Base-by-base conservation (phyloP, 2,113 vertebrate genomes). In the Callithrix jacchus region DNA sequence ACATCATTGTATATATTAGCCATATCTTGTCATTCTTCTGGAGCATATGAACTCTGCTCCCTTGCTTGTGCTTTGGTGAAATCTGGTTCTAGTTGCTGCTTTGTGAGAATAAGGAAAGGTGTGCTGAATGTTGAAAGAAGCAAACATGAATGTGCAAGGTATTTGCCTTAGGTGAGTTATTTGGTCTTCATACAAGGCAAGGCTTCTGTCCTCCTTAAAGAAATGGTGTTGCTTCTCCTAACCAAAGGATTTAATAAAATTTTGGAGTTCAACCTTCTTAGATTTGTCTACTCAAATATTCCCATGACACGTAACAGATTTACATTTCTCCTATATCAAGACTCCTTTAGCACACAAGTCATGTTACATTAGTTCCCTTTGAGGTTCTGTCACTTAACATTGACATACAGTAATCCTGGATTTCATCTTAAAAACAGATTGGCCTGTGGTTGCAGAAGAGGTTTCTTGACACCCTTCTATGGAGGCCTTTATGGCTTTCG, bases 341-440 rank as follows among this genome's bases (percentile, higher is more conserved):
- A 61, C 5, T 47, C 4, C 7, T 64, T 61, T 58, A 32, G 3
- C 5, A 30, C 14, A 70, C 6, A n/a, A 42, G 30, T 83, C 21
- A 40, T 61, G 6, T 8, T 77, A 76, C 8, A 37, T 89, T 42
- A 85, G 13, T 87, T 68, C 74, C 20, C n/a, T 86, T 91, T 86
- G 14, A 83, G 91, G 37, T 70, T 94, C 42, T 80, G 42, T 37
- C 32, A 80, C 3, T 89, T 52, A 45, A 70, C 80, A 80, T 70
- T 89, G 42, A 61, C 79, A 73, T 74, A 81, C 89, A 56, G 49
- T 54, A 76, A 66, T 64, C 37, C 23, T 45, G 37, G 25, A 74
- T 61, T 11, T 85, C 83, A 52, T 83, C 47, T 96, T 88, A 32
- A 82, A 47, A 16, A 71, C 4, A 86, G 8, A 18, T 8, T 93